Evolutionary conservation across 2,797 vertebrate genomes (phyloP).

Genomic region (Loriculus beryllinus): DNA sequence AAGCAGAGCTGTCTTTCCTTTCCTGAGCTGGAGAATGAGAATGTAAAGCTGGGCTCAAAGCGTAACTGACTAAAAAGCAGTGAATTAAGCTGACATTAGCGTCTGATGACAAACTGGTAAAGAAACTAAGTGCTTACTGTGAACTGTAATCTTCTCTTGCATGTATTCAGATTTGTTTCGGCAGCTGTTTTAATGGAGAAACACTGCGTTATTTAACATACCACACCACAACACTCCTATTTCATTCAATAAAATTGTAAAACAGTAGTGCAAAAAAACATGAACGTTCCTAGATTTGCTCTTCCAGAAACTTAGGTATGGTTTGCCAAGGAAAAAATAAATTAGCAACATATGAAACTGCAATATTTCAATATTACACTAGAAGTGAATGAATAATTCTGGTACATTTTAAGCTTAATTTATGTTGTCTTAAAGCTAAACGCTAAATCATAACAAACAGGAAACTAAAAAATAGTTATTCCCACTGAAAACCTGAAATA

Average conservation of each 20-base stretch:
- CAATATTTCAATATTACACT: background rate
- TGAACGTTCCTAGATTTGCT: background rate
- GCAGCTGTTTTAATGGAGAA: constrained; percentile 37
- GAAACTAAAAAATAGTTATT: background rate
- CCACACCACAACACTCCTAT: background rate
- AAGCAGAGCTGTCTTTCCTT: background rate
- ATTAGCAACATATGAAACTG: background rate
- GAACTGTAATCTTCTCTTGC: background rate
- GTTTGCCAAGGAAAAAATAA: background rate
- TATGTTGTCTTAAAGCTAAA: background rate
- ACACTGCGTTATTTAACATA: background rate
- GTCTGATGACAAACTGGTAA: background rate
- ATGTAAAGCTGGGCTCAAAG: background rate
- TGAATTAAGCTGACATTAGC: background rate
- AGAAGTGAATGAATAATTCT: background rate
- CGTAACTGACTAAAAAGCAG: background rate
- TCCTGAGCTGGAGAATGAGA: background rate
- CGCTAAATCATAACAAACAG: constrained; percentile 28
- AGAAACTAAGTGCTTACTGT: constrained; percentile 2
- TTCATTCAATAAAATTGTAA: background rate
- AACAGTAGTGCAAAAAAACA: background rate
- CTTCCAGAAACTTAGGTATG: background rate
- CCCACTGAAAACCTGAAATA: constrained; percentile 35
- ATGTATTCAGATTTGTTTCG: background rate
- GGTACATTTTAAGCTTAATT: constrained; percentile 21